Evolutionary conservation across 2,113 vertebrate genomes (phyloP).

Genomic region (Prunella fulvescens): DNA sequence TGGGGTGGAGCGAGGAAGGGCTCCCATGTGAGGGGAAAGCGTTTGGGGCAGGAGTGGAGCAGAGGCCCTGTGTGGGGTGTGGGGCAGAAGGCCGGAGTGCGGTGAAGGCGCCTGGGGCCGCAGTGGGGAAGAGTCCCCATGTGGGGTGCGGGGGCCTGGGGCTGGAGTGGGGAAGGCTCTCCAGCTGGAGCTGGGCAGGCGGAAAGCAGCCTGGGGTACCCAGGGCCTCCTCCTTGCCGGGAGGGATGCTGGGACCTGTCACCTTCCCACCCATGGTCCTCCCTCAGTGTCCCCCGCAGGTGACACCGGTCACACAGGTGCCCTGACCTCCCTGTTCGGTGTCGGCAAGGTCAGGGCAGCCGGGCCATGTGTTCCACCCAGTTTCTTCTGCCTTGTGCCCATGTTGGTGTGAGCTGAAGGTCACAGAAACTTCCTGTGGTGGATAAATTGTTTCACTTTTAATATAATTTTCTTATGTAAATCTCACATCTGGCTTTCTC

Average conservation of each 20-base stretch:
- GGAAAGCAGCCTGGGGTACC: neutral
- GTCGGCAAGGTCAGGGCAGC: neutral
- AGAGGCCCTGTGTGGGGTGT: neutral
- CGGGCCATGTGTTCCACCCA: accelerated
- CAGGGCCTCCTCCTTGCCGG: neutral
- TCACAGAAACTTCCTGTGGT: neutral
- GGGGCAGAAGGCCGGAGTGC: neutral
- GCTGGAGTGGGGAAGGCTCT: no score
- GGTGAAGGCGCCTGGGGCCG: neutral
- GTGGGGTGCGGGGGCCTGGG: neutral
- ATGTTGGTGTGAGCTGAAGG: neutral
- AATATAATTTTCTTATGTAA: accelerated
- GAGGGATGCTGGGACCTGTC: neutral
- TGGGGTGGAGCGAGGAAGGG: neutral
- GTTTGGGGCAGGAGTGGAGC: neutral
- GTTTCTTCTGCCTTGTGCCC: neutral
- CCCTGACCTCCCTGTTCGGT: no score
- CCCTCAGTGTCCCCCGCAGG: neutral
- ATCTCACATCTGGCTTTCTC: neutral
- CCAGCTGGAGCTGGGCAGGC: neutral
- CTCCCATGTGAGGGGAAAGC: accelerated
- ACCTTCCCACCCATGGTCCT: no score
- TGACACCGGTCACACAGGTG: neutral
- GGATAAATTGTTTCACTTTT: neutral
- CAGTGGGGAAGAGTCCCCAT: neutral